Evolutionary conservation across 2,888 invertebrate genomes (phyloP).

Genomic region (Cylindroiulus punctatus): DNA sequence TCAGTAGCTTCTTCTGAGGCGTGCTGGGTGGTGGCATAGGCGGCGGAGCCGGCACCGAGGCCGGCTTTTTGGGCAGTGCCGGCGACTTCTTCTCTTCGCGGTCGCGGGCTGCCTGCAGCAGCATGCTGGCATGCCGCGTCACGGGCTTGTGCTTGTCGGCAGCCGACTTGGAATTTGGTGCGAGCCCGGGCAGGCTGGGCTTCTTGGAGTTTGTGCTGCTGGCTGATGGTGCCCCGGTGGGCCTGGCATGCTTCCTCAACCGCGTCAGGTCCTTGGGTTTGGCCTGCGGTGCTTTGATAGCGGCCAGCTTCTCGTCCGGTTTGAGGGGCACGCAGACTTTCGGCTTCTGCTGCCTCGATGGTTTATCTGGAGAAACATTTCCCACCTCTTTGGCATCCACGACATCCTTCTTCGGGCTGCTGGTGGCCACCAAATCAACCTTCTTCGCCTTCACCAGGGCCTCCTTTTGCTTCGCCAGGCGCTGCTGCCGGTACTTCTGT

Average conservation of each 20-base stretch:
- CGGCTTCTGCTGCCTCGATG: background rate
- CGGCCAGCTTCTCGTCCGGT: background rate
- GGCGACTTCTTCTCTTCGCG: background rate
- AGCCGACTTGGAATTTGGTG: background rate
- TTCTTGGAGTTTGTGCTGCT: background rate
- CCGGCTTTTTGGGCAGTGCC: background rate
- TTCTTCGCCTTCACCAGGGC: conserved; percentile 57
- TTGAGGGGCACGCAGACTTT: background rate
- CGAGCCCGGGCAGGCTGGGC: background rate
- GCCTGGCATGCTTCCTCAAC: background rate
- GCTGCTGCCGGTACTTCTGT: conserved; percentile 73
- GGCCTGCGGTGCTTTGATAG: background rate
- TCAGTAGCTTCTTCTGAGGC: background rate
- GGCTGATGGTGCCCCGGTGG: background rate
- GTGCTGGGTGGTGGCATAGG: background rate
- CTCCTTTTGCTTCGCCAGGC: conserved; percentile 69
- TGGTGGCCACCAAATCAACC: conserved; percentile 33
- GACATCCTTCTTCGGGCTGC: background rate
- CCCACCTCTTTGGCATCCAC: background rate
- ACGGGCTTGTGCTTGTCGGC: conserved; percentile 44
- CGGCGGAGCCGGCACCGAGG: background rate
- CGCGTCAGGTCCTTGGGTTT: background rate
- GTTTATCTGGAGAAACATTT: background rate
- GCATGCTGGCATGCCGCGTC: conserved; percentile 54
- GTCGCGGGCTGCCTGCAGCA: conserved; percentile 46